A percentile compares a stretch with the other conserved stretches of the same genome.
Conservation (phyloP, 2,797 vertebrate species). For the Bradypus variegatus region DNA sequence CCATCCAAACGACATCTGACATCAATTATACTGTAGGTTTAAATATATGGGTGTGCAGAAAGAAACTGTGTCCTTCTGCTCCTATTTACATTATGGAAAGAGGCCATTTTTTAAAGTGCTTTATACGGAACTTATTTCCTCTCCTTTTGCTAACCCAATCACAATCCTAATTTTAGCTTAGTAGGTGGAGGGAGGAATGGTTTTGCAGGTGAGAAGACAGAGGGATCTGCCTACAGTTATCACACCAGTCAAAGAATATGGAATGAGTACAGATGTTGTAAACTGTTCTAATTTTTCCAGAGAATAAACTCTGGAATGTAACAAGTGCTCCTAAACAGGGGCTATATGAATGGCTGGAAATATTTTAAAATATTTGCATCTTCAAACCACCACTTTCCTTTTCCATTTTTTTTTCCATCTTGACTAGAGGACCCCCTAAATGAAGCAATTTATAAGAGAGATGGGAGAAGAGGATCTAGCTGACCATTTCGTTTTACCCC, state of each 20-base stretch:
- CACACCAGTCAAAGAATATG: not conserved
- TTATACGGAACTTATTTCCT: slow-evolving; percentile 24
- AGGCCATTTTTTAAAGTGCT: not conserved
- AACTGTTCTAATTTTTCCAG: not conserved
- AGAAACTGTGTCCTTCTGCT: slow-evolving; percentile 41
- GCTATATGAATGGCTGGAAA: not conserved
- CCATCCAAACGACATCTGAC: slow-evolving; percentile 62
- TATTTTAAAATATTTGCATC: slow-evolving; percentile 5
- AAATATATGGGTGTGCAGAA: slow-evolving; percentile 46
- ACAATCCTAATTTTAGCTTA: not conserved
- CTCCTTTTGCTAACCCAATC: slow-evolving; percentile 15
- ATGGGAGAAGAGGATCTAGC: not conserved
- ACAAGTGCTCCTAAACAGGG: not conserved
- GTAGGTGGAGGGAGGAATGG: not conserved
- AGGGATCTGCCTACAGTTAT: not conserved
- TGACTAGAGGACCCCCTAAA: not conserved
- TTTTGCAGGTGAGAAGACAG: slow-evolving; percentile 25
- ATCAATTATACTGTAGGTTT: slow-evolving; percentile 68
- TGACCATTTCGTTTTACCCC: not conserved
- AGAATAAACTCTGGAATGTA: not conserved
- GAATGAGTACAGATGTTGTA: not conserved
- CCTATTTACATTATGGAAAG: slow-evolving; percentile 37
- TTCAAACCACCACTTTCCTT: not conserved
- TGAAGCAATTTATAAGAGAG: not conserved
- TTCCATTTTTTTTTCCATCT: not conserved